A percentile compares a stretch with the other conserved stretches of the same genome.
phyloP scores from a whole-genome alignment of 2,113 vertebrate genomes.

The Chiloscyllium plagiosum region DNA sequence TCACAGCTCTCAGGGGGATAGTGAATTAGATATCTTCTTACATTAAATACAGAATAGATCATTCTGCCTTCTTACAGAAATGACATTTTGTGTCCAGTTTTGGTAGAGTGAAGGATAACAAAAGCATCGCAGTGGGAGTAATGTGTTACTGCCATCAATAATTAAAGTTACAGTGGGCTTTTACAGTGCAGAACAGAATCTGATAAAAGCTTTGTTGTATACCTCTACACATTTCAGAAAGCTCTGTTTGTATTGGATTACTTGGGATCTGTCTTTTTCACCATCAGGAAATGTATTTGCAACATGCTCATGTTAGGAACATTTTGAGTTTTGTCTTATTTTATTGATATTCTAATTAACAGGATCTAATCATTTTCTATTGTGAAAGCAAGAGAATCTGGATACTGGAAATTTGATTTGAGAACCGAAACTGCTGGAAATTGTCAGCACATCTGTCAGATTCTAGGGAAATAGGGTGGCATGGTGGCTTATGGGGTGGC shows the following conservation, averaged over 20 bases:
- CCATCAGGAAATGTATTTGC: background rate
- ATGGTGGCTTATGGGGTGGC: no score
- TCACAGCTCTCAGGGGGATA: background rate
- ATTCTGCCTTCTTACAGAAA: constrained; percentile 16
- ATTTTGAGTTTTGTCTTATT: background rate
- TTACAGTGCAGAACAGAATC: constrained; percentile 28
- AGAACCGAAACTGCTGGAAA: background rate
- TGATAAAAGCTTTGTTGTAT: constrained; percentile 31
- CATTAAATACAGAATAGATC: constrained; percentile 35
- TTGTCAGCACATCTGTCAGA: background rate
- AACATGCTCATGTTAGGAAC: background rate
- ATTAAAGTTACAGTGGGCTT: constrained; percentile 28
- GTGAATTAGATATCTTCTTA: constrained; percentile 27
- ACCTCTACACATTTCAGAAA: background rate
- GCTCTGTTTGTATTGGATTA: constrained; percentile 4
- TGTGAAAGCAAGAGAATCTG: background rate
- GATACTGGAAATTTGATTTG: background rate
- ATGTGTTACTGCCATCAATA: constrained; percentile 37
- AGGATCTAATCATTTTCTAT: background rate
- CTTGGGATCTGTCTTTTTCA: background rate
- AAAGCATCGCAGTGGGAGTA: constrained; percentile 34
- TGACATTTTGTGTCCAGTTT: constrained; percentile 37
- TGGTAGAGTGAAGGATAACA: constrained; percentile 22
- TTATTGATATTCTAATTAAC: background rate
- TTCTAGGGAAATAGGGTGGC: background rate